Evolutionary conservation across 2,888 invertebrate species (phyloP).

Genomic region (Troides oblongomaculatus): DNA sequence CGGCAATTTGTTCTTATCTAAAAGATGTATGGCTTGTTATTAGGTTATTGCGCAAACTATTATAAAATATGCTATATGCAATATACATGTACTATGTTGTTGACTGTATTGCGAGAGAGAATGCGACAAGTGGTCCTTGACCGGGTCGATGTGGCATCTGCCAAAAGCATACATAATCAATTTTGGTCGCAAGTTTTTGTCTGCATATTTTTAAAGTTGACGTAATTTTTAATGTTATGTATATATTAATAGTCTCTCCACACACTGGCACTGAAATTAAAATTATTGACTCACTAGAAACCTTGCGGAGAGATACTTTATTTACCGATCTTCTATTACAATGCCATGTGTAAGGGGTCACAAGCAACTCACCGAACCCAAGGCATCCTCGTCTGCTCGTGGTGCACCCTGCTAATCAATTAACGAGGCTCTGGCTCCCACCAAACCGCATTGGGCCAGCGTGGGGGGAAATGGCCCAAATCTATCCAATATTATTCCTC

Average conservation of each 20-base stretch:
- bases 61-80: not conserved
- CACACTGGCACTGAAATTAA: not conserved
- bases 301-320: not conserved
- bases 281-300: not conserved
- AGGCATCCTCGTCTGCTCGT: no score
- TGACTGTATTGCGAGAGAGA: constrained; percentile 11
- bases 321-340: no score
- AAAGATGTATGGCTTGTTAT: not conserved
- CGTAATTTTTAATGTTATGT: constrained; percentile 5
- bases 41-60: constrained; percentile 1
- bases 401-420: no score
- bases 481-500: no score
- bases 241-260: not conserved
- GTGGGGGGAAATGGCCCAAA: no score
- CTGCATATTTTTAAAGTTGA: constrained; percentile 12
- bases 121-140: constrained; percentile 27
- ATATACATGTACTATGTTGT: not conserved
- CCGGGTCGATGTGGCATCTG: constrained; percentile 21
- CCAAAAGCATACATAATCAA: constrained; percentile 29
- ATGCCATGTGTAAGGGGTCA: no score
- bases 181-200: constrained; percentile 25
- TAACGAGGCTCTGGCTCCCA: no score
- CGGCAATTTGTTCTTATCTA: not conserved
- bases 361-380: no score
- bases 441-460: no score